Conservation (phyloP, 2,113 vertebrate species). For the Phylloscopus whistleri region DNA sequence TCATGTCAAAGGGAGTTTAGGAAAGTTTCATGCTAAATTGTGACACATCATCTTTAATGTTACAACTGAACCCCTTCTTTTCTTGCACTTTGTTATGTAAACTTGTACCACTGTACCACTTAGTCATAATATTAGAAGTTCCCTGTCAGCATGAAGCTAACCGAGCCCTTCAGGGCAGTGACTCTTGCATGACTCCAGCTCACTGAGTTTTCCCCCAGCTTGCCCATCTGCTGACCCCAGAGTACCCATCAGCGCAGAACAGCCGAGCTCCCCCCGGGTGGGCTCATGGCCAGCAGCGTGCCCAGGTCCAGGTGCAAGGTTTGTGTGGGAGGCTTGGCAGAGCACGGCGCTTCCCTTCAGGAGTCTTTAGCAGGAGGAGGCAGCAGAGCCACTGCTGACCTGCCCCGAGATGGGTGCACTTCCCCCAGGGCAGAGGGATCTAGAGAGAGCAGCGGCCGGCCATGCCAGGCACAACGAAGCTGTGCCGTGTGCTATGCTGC, state of each 20-base stretch:
- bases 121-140: background rate
- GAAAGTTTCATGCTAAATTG: background rate
- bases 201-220: background rate
- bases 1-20: background rate
- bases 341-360: rapidly evolving
- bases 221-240: background rate
- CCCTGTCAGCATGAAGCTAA: background rate
- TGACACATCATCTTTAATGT: background rate
- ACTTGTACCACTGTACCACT: background rate
- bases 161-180: background rate
- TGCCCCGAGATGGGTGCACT: background rate
- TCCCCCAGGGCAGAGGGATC: background rate
- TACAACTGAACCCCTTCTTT: background rate
- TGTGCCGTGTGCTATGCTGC: background rate
- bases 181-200: background rate
- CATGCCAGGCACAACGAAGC: rapidly evolving
- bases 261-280: background rate
- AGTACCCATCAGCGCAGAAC: background rate
- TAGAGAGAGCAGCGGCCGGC: background rate
- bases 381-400: background rate
- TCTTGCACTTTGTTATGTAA: background rate
- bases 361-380: background rate
- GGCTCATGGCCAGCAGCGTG: background rate
- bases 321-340: background rate
- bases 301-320: background rate